Evolutionary conservation across 1,140 invertebrate species (phyloP).

Genomic region (Agrilus planipennis): DNA sequence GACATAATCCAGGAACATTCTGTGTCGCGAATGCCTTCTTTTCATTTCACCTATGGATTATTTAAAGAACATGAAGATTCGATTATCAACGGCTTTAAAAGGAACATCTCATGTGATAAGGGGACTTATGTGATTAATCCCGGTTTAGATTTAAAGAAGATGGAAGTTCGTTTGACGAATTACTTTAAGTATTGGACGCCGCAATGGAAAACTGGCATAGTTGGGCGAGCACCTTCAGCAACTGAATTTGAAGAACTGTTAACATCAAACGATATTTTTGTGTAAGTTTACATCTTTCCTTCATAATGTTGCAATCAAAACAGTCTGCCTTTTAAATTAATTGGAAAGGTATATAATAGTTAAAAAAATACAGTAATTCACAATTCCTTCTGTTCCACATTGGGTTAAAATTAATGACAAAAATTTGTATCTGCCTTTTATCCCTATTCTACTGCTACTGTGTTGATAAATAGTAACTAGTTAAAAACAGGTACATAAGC

Average conservation of each 20-base stretch:
- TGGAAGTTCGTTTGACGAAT: constrained; percentile 52
- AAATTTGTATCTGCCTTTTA: no score
- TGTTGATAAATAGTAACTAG: no score
- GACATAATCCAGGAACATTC: constrained; percentile 47
- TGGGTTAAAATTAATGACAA: no score
- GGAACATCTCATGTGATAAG: constrained; percentile 30
- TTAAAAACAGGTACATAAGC: background rate
- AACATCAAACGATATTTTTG: constrained; percentile 47
- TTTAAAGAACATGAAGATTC: constrained; percentile 47
- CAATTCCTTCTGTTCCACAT: no score
- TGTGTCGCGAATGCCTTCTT: constrained; percentile 58
- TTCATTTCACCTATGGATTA: constrained; percentile 54
- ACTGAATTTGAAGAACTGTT: constrained; percentile 47
- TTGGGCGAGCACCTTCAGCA: constrained; percentile 41
- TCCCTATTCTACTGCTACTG: no score
- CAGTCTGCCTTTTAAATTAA: no score
- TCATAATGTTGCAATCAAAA: no score
- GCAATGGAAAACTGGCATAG: constrained; percentile 52
- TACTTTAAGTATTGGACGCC: constrained; percentile 50
- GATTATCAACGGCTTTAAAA: constrained; percentile 45
- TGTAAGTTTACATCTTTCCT: constrained; percentile 39
- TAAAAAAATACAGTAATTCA: no score
- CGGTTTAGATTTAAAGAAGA: constrained; percentile 51
- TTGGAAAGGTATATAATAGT: no score
- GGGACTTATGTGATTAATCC: constrained; percentile 51